Base-by-base conservation (phyloP, 1,140 invertebrate genomes). In the Octopus sinensis region DNA sequence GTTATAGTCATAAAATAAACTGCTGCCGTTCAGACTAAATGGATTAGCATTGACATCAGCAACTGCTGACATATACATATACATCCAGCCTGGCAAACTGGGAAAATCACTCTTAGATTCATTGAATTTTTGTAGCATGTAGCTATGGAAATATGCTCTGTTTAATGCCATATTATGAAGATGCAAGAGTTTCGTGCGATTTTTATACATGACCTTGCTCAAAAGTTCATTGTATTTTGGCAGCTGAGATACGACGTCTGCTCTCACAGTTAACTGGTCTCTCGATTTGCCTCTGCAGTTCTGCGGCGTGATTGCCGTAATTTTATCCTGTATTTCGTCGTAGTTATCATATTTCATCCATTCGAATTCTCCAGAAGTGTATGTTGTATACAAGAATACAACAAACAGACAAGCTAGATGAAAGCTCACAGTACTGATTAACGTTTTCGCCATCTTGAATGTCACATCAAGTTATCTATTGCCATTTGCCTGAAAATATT, bases 51-150 rank as follows among this genome's bases (percentile, higher is more conserved):
- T 95, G 1, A 99, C 96, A 91, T 98, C 97, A 0, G 97, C 96
- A 0, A 97, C 95, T 0, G 96, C 95, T 4, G 96, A 97, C 5
- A 98, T 90, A 86, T 97, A 97, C 88, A 97, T 98, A 88, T 98
- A 99, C 96, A 98, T 97, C 94, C 98, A 96, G 78, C 96, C 96
- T 1, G 97, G 97, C 91, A 98, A 96, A 5, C 9, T n/a, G 83
- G 96, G 96, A 0, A 96, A 96, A 86, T 84, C 84, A 56, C 82
- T 76, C 53, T 82, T 73, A 10, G 83, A 81, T 80, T 81, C 43
- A 79, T 86, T 87, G 17, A 86, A 71, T 43, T 87, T 87, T 88
- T 98, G 96, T 0, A 98, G 92, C 77, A 98, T 96, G 85, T 97
- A 91, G 85, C 90, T 91, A 94, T 95, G 98, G 89, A 96, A 98